Conservation (phyloP, 2,888 invertebrate genomes). For the Cantharis rustica region DNA sequence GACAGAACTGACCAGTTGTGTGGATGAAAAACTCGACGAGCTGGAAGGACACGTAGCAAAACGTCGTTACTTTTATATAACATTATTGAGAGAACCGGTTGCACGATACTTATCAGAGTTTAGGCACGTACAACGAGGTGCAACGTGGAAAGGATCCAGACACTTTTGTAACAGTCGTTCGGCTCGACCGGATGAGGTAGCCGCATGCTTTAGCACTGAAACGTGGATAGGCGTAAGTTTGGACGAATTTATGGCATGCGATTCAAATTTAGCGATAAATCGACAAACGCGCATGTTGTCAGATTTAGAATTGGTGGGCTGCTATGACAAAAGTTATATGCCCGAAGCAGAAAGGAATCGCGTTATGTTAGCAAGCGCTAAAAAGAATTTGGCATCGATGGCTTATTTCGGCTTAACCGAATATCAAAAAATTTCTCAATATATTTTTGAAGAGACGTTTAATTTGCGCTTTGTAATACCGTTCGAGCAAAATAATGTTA, state of each 20-base stretch:
- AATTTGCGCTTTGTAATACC: constrained; percentile 87
- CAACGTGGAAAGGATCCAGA: constrained; percentile 89
- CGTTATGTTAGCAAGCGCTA: constrained; percentile 92
- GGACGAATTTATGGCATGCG: constrained; percentile 89
- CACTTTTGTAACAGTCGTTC: constrained; percentile 76
- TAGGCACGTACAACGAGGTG: constrained; percentile 94
- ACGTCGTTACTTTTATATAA: constrained; percentile 90
- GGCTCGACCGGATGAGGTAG: constrained; percentile 82
- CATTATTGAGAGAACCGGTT: constrained; percentile 92
- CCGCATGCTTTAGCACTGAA: constrained; percentile 76
- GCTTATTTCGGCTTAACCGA: constrained; percentile 98
- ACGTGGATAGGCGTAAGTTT: constrained; percentile 90
- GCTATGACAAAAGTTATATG: constrained; percentile 87
- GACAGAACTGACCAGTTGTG: constrained; percentile 94
- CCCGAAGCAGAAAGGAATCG: constrained; percentile 75
- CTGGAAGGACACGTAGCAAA: constrained; percentile 71
- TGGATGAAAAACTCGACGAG: constrained; percentile 88
- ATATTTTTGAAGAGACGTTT: constrained; percentile 93
- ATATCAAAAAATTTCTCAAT: constrained; percentile 89
- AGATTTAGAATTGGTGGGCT: constrained; percentile 91
- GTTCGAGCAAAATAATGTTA: constrained; percentile 91
- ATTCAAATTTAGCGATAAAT: constrained; percentile 93
- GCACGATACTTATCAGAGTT: constrained; percentile 94
- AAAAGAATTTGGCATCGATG: constrained; percentile 92
- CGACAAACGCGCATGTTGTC: constrained; percentile 98